A percentile compares a stretch with the other conserved stretches of the same genome.
Conservation (phyloP, 2,888 invertebrate species). For the Lomographa bimaculata region DNA sequence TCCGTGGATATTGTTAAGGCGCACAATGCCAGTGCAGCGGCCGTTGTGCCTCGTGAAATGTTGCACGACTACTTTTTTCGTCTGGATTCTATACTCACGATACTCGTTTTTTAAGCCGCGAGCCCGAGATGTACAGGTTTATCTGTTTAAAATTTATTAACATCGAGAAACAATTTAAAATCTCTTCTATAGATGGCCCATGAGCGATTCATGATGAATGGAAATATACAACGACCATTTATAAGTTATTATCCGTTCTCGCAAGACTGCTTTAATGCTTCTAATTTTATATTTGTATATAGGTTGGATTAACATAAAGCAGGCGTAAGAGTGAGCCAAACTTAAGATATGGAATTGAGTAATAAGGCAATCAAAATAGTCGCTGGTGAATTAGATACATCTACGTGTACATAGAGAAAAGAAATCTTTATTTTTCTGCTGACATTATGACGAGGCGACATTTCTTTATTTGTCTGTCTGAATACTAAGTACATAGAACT, state of each 20-base stretch:
- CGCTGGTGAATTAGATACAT: no score
- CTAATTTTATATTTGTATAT: constrained; percentile 30
- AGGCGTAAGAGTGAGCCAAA: constrained; percentile 13
- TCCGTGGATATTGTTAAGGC: constrained; percentile 78
- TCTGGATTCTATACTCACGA: constrained; percentile 81
- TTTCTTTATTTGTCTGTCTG: no score
- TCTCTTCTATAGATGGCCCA: constrained; percentile 73
- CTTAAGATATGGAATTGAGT: no score
- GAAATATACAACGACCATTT: constrained; percentile 59
- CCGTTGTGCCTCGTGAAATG: constrained; percentile 83
- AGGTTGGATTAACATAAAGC: constrained; percentile 16
- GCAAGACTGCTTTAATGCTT: constrained; percentile 41
- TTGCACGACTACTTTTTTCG: constrained; percentile 84
- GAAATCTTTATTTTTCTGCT: no score
- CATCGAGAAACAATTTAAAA: constrained; percentile 83
- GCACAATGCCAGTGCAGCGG: constrained; percentile 80
- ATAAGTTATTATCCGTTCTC: constrained; percentile 57
- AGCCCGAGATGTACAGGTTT: constrained; percentile 82
- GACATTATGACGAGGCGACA: no score
- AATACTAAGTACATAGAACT: no score
- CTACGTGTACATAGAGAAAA: no score
- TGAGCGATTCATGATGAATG: constrained; percentile 75
- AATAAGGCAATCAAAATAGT: no score
- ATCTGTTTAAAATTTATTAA: constrained; percentile 84
- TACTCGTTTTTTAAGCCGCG: constrained; percentile 80